Evolutionary conservation across 2,113 vertebrate species (phyloP), one percentile per base, ranked within the genome.

Genomic region (Tretioscincus oriximinensis): DNA sequence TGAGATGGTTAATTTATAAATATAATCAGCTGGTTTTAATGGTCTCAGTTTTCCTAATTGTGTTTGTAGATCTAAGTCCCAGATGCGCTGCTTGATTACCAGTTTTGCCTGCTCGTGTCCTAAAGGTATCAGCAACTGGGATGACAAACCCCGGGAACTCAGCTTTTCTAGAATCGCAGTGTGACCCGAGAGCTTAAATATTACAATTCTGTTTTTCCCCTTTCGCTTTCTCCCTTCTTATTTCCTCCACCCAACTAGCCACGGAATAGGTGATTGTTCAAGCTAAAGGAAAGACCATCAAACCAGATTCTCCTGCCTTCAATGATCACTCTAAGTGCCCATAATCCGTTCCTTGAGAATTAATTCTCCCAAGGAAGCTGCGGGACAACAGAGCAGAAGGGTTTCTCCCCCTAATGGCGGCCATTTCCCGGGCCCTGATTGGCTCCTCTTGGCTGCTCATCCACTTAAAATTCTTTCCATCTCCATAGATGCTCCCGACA

Each of bases 261-360:
- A 60, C 77, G 4, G 47, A 26, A 4, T 80, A 47, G 51, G 73
- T 74, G 83, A 76, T 0, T 0, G 58, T n/a, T 85, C 65, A 80
- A 85, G 80, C 1, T 66, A 84, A 84, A 21, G 82, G 54, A 85
- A 58, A 78, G 29, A 41, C 51, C 67, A 85, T 76, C 85, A 81
- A 84, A 82, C 86, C 68, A 31, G 80, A 2, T n/a, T 82, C 28
- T 76, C n/a, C 31, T 81, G 47, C 0, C 64, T 69, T 51, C 61
- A 78, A 31, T 51, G 14, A 65, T 29, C 20, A 83, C 45, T 41
- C 29, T 79, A 71, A 90, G 76, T 63, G 18, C 45, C 70, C 26
- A 28, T 49, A 47, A 10, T 80, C 73, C 86, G 89, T 78, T 67
- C 11, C 47, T 76, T 73, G 26, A 24, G 35, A 87, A 88, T 83